Percentiles rank a stretch among this genome's conserved stretches.
These are phyloP conservation scores for Pantelozetes paolii DNA, from an alignment of 2,888 invertebrate genomes.

Conservation along the genomic window DNA sequence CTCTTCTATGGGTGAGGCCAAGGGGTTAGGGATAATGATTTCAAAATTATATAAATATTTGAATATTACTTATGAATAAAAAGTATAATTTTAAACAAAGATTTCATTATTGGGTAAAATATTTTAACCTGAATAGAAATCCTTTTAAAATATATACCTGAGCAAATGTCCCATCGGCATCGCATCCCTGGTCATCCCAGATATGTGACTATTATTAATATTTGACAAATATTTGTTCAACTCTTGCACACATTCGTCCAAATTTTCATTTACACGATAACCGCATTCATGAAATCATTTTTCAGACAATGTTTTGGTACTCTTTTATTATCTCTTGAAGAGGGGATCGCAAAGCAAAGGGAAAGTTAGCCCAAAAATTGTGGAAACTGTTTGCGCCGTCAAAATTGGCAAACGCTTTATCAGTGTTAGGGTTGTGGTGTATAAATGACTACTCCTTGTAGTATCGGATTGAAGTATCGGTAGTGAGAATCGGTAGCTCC, in stretches of 20 bases:
- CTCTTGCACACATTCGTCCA: neutral
- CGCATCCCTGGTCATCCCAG: no score
- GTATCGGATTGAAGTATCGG: neutral
- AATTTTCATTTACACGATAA: slow-evolving; percentile 10
- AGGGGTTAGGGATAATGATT: no score
- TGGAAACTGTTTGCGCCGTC: neutral
- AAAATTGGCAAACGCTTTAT: neutral
- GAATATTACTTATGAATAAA: no score
- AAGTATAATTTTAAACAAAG: no score
- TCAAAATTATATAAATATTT: no score
- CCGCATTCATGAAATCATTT: slow-evolving; percentile 5
- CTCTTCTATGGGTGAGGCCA: neutral
- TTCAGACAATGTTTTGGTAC: neutral
- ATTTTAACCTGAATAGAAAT: no score
- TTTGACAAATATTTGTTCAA: slow-evolving; percentile 7
- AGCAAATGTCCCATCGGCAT: no score
- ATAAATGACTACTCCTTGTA: neutral
- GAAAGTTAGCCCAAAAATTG: neutral
- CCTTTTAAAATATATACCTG: no score
- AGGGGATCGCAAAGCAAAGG: neutral
- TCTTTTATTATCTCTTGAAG: neutral
- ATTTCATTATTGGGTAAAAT: no score
- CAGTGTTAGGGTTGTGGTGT: neutral
- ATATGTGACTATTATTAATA: slow-evolving; percentile 7
- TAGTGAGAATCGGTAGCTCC: neutral